phyloP scores from a whole-genome alignment of 1,140 invertebrate genomes.

The Grapholita molesta region DNA sequence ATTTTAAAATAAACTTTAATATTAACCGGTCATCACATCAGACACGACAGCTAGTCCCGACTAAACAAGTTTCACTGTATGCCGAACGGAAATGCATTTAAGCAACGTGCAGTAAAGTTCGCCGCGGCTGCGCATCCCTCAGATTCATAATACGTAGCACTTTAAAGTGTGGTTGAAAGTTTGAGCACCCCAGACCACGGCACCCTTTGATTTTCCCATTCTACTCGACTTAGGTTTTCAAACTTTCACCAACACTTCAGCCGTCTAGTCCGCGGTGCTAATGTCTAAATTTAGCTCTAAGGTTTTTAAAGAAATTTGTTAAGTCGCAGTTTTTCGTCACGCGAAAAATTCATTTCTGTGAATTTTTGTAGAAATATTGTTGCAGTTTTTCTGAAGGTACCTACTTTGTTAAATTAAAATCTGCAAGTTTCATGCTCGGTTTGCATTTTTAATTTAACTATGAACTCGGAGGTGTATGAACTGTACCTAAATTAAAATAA shows the following conservation, averaged over 20 bases:
- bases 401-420: background rate
- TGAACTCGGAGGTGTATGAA: background rate
- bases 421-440: background rate
- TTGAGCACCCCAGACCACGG: background rate
- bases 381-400: background rate
- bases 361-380: background rate
- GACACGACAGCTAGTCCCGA: background rate
- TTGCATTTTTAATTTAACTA: background rate
- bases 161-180: conserved; percentile 14
- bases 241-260: conserved; percentile 1
- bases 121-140: background rate
- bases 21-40: no score
- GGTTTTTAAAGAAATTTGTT: background rate
- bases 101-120: conserved; percentile 5
- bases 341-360: background rate
- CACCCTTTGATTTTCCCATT: conserved; percentile 17
- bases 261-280: background rate
- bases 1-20: no score
- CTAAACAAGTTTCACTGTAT: background rate
- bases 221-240: conserved; percentile 3
- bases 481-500: background rate
- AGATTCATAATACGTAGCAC: conserved; percentile 17
- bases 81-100: background rate
- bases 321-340: background rate
- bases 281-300: background rate